Evolutionary conservation across 2,888 invertebrate species (phyloP), one percentile per base, ranked within the genome.

Genomic region (Oscheius sp.): DNA sequence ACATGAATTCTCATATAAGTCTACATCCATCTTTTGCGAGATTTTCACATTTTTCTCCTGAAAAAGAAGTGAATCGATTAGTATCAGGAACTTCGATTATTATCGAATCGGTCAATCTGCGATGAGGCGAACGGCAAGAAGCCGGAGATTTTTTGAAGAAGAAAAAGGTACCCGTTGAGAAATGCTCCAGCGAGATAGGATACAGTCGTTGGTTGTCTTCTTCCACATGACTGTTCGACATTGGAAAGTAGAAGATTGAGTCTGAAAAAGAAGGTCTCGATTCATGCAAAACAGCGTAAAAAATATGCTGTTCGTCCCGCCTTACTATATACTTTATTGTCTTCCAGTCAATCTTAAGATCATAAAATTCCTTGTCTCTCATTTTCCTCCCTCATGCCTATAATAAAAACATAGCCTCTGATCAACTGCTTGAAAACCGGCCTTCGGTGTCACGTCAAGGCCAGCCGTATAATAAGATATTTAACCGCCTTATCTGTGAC

Each of bases 171-270:
- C 65, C 30, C 56, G 38, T 54, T 65, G 54, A 28, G 44, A 17
- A 44, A 54, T 38, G 44, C 65, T 65, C 65, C 65, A 65, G 20
- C 65, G n/a, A 17, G 54, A 54, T 4, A 65, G 44, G 30, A 65
- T 56, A 38, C 65, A 65, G 54, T 51, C 56, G n/a, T 20, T 28
- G 17, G 20, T 38, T 9, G 24, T 12, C 22, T 30, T 51, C 56
- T 65, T 51, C 65, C 65, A 65, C 65, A 65, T 65, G 6, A 65
- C 65, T 30, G 44, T 65, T 44, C 44, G 51, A 54, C 65, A 65
- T 22, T 32, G 33, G 20, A 64, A 33, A 26, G 32, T 33, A 17
- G 22, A 8, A 2, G 30, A 12, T n/a, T 51, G 28, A 14, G 50
- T 36, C 64, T 64, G 36, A 26, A 64, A 62, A 22, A 9, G 28